Conservation (phyloP, 2,113 vertebrate genomes). For the Pseudonaja textilis region DNA sequence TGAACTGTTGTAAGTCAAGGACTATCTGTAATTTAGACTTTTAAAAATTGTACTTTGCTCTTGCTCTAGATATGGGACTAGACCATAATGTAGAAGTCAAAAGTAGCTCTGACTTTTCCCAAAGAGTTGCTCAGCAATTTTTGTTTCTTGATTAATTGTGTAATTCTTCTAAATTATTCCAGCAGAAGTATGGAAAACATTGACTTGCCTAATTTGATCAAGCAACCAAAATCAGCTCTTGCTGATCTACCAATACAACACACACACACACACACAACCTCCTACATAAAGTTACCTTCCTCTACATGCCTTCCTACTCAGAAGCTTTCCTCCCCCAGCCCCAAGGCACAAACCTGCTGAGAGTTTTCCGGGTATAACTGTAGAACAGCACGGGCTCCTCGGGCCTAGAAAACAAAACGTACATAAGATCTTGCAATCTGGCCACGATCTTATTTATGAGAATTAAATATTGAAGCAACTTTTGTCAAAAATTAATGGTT, state of each 20-base stretch:
- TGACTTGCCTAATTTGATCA: neutral
- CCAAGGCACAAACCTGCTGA: conserved; percentile 77
- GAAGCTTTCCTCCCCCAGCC: accelerated
- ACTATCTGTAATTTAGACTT: too few relatives aligned
- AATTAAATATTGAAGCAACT: neutral
- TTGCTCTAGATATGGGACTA: too few relatives aligned
- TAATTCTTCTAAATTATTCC: neutral
- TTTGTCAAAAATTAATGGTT: neutral
- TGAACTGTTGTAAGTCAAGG: too few relatives aligned
- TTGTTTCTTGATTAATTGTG: too few relatives aligned
- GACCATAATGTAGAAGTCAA: too few relatives aligned
- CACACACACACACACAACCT: accelerated
- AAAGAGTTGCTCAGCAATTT: too few relatives aligned
- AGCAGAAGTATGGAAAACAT: neutral
- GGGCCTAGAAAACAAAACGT: conserved; percentile 71
- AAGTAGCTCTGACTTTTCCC: too few relatives aligned
- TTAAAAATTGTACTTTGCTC: too few relatives aligned
- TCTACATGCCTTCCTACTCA: neutral
- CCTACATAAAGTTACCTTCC: neutral
- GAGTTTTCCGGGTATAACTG: conserved; percentile 96
- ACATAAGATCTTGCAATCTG: neutral
- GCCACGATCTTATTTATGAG: neutral
- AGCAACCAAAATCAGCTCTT: neutral
- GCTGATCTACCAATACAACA: neutral
- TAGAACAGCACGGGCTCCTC: conserved; percentile 86